Base-by-base conservation (phyloP, 2,888 invertebrate genomes). In the Rhaphigaster nebulosa region DNA sequence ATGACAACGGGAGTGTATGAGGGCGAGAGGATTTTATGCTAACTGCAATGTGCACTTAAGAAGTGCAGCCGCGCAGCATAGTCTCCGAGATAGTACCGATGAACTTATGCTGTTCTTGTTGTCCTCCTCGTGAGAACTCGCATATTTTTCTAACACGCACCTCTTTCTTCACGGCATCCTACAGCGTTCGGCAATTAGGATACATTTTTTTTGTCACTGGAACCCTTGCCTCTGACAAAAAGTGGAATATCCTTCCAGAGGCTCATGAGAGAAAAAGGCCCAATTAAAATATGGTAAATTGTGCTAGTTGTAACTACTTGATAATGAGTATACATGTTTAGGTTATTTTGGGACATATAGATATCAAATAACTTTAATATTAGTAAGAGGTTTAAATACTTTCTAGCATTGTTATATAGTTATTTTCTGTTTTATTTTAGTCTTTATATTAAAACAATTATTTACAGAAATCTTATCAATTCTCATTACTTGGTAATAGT, bases 31-130 rank as follows among this genome's bases (percentile, higher is more conserved):
- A 29, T 60, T 60, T 38, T 76, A 76, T 41, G 76, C 76, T 76
- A 76, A 76, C 76, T 76, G 76, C 76, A 34, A 38, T 76, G 76
- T 76, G 76, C 76, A 76, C 76, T 76, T 76, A 76, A 38, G 76
- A 41, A 76, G 15, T 76, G 76, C 76, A 76, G 41, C 41, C 38
- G 34, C 23, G 23, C 5, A 56, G 26, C 38, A 76, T 38, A 76
- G 20, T 20, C 76, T 41, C 20, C 5, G 38, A 76, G 76, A 76
- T 76, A 76, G 76, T 34, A 38, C 5, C 38, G 76, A 76, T 76
- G 76, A 76, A 76, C 76, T 34, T 76, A 76, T 76, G 76, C 34
- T 76, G 76, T 76, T 26, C 76, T 76, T 20, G 41, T 10, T 41
- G 76, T 20, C 8, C 34, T 23, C 38, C 38, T 38, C 41, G 13